Evolutionary conservation across 2,888 invertebrate species (phyloP).

Genomic region (Girardia tigrina): DNA sequence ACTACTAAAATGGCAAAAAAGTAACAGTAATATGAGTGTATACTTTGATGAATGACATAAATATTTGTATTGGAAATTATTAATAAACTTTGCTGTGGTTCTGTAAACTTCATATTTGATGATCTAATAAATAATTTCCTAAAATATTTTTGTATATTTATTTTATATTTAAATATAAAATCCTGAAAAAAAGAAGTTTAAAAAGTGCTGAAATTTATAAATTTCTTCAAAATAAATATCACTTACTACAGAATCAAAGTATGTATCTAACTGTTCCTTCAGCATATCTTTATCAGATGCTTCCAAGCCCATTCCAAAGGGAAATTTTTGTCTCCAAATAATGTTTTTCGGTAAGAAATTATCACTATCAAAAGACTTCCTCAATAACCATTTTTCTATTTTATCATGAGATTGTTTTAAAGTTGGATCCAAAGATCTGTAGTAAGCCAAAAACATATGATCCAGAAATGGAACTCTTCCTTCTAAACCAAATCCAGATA

Average conservation of each 20-base stretch:
- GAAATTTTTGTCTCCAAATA: conserved; percentile 80
- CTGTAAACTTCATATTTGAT: too few relatives aligned
- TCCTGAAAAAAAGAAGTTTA: too few relatives aligned
- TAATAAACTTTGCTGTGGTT: too few relatives aligned
- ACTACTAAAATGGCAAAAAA: too few relatives aligned
- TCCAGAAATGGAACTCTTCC: conserved; percentile 76
- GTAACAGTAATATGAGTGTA: too few relatives aligned
- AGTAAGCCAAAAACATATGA: conserved; percentile 68
- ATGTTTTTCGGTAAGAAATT: conserved; percentile 68
- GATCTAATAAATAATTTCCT: too few relatives aligned
- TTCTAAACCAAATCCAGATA: conserved; percentile 44
- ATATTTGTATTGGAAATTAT: too few relatives aligned
- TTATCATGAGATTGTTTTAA: conserved; percentile 63
- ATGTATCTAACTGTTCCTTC: not conserved
- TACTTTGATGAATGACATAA: too few relatives aligned
- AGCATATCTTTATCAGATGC: not conserved
- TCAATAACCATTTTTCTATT: conserved; percentile 69
- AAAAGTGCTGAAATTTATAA: too few relatives aligned
- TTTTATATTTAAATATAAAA: too few relatives aligned
- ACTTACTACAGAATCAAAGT: not conserved
- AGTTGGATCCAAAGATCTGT: conserved; percentile 60
- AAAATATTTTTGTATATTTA: too few relatives aligned
- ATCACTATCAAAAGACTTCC: conserved; percentile 66
- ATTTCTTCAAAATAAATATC: too few relatives aligned
- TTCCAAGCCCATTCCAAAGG: conserved; percentile 52